A percentile compares a stretch with the other conserved stretches of the same genome.
Conservation (phyloP, 2,888 invertebrate species). For the Empis livida region DNA sequence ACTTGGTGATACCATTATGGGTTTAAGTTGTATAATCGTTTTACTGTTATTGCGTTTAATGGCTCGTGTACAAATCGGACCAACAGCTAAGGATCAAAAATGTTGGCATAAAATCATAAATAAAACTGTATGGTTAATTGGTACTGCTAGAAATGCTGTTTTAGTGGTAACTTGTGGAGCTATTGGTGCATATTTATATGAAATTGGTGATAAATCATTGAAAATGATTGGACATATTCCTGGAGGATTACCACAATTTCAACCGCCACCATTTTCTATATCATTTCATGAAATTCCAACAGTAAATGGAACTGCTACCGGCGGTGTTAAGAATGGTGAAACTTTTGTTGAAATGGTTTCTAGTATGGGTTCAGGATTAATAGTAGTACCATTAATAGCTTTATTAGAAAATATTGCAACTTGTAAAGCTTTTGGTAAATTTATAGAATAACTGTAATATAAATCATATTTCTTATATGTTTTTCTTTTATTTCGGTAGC, state of each 20-base stretch:
- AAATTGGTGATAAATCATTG: constrained; percentile 39
- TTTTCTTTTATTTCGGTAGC: constrained; percentile 32
- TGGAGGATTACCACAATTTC: constrained; percentile 54
- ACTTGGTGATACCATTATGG: constrained; percentile 62
- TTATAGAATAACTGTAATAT: neutral
- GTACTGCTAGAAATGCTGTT: constrained; percentile 72
- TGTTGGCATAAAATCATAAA: constrained; percentile 47
- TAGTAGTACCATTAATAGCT: constrained; percentile 77
- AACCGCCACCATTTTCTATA: constrained; percentile 55
- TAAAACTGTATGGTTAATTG: constrained; percentile 59
- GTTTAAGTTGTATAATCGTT: constrained; percentile 58
- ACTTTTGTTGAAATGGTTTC: constrained; percentile 59
- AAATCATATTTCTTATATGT: neutral
- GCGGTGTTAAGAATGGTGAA: constrained; percentile 17
- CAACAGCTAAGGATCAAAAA: constrained; percentile 38
- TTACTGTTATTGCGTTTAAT: constrained; percentile 65
- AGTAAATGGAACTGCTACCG: constrained; percentile 27
- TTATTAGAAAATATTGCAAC: constrained; percentile 85
- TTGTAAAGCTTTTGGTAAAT: constrained; percentile 52
- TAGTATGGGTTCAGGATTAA: constrained; percentile 69
- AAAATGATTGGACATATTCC: constrained; percentile 61
- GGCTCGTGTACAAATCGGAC: constrained; percentile 50
- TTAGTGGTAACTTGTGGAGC: constrained; percentile 61
- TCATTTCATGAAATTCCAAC: constrained; percentile 27
- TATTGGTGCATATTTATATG: constrained; percentile 51